Evolutionary conservation across 1,140 invertebrate genomes (phyloP).

Genomic region (Drosophila suzukii): DNA sequence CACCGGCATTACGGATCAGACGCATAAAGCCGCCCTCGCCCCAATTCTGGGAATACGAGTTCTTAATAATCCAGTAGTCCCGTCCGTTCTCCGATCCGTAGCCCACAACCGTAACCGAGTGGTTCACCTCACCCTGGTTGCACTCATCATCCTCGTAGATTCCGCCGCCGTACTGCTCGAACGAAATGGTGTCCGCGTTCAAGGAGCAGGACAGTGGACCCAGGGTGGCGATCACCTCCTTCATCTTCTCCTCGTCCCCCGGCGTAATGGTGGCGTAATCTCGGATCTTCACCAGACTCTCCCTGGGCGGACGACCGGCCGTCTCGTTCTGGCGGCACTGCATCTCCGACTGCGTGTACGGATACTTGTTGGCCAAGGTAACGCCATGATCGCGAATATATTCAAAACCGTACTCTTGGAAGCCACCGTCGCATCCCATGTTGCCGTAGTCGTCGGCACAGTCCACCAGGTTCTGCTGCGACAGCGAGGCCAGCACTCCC

Average conservation of each 20-base stretch:
- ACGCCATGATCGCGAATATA: slow-evolving; percentile 88
- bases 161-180: slow-evolving; percentile 92
- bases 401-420: slow-evolving; percentile 87
- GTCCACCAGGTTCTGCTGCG: slow-evolving; percentile 88
- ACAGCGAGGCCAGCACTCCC: slow-evolving; percentile 88
- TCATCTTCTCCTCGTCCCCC: slow-evolving; percentile 89
- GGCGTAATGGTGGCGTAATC: slow-evolving; percentile 89
- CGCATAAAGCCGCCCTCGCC: slow-evolving; percentile 90
- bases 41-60: slow-evolving; percentile 89
- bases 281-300: slow-evolving; percentile 88
- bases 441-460: slow-evolving; percentile 88
- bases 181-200: slow-evolving; percentile 91
- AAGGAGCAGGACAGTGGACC: slow-evolving; percentile 92
- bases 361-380: slow-evolving; percentile 87
- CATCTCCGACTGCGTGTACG: slow-evolving; percentile 85
- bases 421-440: slow-evolving; percentile 89
- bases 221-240: slow-evolving; percentile 91
- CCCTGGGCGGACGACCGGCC: slow-evolving; percentile 66
- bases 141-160: slow-evolving; percentile 86
- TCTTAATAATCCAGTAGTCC: slow-evolving; percentile 93
- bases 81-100: slow-evolving; percentile 86
- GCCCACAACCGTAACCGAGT: slow-evolving; percentile 87
- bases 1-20: slow-evolving; percentile 87
- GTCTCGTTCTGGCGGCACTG: slow-evolving; percentile 87
- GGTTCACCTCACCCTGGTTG: slow-evolving; percentile 85